Percentiles rank a stretch among this genome's conserved stretches.
Evolutionary conservation across 2,888 invertebrate genomes (phyloP).

Genomic region (Tridacna crocea): DNA sequence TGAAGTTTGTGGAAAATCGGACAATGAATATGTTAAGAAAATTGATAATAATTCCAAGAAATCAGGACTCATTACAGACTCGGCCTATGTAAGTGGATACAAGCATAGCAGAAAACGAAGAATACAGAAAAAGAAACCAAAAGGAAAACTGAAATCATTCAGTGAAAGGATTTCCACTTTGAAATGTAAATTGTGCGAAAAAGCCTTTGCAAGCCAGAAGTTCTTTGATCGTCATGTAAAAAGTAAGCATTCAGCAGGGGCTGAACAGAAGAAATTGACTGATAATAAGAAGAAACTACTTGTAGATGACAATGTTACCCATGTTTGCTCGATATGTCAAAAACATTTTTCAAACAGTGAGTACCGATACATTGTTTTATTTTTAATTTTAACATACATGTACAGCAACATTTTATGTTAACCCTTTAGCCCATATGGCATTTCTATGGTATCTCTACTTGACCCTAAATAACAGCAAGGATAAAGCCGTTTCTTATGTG

Average conservation of each 20-base stretch:
- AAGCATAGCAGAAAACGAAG: not conserved
- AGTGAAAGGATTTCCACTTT: constrained; percentile 3
- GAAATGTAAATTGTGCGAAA: constrained; percentile 27
- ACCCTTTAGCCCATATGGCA: no score
- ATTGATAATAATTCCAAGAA: not conserved
- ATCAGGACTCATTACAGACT: not conserved
- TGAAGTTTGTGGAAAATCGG: not conserved
- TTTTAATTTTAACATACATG: no score
- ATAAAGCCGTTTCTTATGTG: no score
- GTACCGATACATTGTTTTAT: constrained; percentile 1
- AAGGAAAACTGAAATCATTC: constrained; percentile 1
- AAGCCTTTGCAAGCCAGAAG: constrained; percentile 23
- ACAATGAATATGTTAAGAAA: not conserved
- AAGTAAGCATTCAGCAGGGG: constrained; percentile 16
- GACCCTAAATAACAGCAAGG: no score
- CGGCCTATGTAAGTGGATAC: not conserved
- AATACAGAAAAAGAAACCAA: not conserved
- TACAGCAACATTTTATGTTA: no score
- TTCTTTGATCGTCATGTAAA: constrained; percentile 19
- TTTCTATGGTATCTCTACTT: no score
- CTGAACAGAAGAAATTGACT: not conserved
- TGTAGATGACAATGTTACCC: constrained; percentile 1
- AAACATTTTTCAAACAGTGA: constrained; percentile 44
- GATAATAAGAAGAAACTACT: constrained; percentile 11
- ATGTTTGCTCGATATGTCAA: constrained; percentile 31